Conservation (phyloP, 2,113 vertebrate species). For the Platysternon megacephalum region DNA sequence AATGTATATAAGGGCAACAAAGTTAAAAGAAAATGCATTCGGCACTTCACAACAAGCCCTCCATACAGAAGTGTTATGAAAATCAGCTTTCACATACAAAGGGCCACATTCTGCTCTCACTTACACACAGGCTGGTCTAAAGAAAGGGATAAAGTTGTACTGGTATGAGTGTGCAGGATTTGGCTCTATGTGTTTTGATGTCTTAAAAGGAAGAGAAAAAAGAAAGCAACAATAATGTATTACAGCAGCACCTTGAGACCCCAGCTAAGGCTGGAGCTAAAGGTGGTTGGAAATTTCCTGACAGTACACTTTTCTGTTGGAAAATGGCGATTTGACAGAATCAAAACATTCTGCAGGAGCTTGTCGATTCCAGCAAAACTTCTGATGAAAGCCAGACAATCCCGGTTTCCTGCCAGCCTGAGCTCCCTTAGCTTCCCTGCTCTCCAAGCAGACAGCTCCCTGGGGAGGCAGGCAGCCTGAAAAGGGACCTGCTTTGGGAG, state of each 20-base stretch:
- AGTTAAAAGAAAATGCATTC: background rate
- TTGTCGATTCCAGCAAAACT: background rate
- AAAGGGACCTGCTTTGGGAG: background rate
- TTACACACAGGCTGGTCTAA: background rate
- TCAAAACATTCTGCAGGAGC: background rate
- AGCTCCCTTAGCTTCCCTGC: background rate
- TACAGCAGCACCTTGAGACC: background rate
- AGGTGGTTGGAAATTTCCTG: background rate
- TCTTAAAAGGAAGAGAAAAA: background rate
- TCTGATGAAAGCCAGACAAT: background rate
- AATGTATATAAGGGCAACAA: background rate
- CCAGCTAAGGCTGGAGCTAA: background rate
- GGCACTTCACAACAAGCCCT: background rate
- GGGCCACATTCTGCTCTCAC: background rate
- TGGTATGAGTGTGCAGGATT: background rate
- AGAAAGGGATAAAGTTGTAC: background rate
- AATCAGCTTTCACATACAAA: background rate
- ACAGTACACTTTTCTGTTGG: background rate
- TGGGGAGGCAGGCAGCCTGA: background rate
- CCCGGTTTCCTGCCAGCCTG: no score
- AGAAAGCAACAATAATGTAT: background rate
- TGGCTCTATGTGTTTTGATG: background rate
- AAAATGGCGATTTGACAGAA: background rate
- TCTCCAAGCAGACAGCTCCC: background rate
- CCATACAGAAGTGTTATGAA: background rate